These are phyloP conservation scores for Drosophila borborema DNA, from an alignment of 2,888 invertebrate genomes.

Conservation along the genomic window DNA sequence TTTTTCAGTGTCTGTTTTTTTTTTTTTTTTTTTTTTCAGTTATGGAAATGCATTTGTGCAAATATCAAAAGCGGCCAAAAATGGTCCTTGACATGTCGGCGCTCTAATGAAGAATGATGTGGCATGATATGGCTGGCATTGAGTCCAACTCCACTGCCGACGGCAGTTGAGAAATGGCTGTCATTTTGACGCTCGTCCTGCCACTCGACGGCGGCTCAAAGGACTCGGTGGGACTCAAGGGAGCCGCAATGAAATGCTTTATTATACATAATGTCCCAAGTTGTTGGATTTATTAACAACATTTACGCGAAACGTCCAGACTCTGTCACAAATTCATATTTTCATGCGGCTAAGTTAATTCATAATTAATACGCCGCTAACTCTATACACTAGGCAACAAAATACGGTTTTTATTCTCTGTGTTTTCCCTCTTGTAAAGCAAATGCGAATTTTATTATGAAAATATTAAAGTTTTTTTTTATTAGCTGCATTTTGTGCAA, in stretches of 20 bases:
- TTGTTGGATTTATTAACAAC: constrained; percentile 37
- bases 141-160: constrained; percentile 2
- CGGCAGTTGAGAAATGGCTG: constrained; percentile 39
- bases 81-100: constrained; percentile 68
- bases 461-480: not conserved
- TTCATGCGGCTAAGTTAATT: not conserved
- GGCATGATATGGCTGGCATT: constrained; percentile 9
- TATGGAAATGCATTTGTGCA: constrained; percentile 66
- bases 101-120: constrained; percentile 74
- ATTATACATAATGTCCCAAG: constrained; percentile 46
- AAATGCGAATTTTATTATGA: not conserved
- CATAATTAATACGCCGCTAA: constrained; percentile 1
- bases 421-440: not conserved
- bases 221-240: constrained; percentile 45
- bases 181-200: constrained; percentile 32
- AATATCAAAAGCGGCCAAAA: constrained; percentile 43
- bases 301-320: not conserved
- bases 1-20: too few species aligned
- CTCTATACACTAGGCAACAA: not conserved
- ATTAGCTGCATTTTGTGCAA: too few species aligned
- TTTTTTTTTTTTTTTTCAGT: constrained; percentile 5
- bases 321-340: not conserved
- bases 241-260: constrained; percentile 60
- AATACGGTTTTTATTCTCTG: not conserved
- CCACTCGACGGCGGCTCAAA: constrained; percentile 17